Conservation (phyloP, 2,113 vertebrate species). For the Marmota monax region DNA sequence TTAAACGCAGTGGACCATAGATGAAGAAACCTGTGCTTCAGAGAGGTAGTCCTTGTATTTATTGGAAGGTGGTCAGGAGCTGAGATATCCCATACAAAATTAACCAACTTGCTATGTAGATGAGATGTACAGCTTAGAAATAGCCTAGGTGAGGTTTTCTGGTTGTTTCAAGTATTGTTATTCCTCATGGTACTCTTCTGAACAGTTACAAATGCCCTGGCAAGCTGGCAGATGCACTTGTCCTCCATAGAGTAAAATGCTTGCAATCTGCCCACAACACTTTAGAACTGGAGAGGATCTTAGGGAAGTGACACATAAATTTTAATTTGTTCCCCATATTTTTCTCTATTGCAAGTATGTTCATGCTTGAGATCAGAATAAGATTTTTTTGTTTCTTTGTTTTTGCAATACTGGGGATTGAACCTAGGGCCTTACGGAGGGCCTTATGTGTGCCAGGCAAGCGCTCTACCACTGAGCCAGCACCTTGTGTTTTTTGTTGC, state of each 20-base stretch:
- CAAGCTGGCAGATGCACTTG: background rate
- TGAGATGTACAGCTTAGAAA: background rate
- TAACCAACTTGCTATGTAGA: background rate
- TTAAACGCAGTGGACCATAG: background rate
- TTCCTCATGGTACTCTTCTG: background rate
- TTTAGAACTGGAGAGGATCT: background rate
- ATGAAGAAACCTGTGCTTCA: background rate
- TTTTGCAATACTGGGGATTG: background rate
- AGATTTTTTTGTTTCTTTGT: background rate
- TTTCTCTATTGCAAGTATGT: too few relatives aligned
- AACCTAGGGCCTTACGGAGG: background rate
- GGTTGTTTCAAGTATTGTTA: background rate
- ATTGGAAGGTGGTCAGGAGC: background rate
- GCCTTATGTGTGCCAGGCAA: too few relatives aligned
- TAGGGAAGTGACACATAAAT: background rate
- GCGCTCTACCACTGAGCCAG: background rate
- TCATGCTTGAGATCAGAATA: too few relatives aligned
- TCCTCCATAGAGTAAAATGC: background rate
- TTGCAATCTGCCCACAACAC: background rate
- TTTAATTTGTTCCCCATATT: too few relatives aligned
- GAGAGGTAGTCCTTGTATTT: background rate
- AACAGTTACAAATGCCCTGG: background rate
- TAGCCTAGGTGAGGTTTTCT: background rate
- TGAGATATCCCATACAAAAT: conserved; percentile 19
- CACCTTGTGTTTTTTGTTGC: background rate